A percentile compares a stretch with the other conserved stretches of the same genome.
Evolutionary conservation across 1,140 invertebrate genomes (phyloP).

Genomic region (Stegodyphus dumicola): DNA sequence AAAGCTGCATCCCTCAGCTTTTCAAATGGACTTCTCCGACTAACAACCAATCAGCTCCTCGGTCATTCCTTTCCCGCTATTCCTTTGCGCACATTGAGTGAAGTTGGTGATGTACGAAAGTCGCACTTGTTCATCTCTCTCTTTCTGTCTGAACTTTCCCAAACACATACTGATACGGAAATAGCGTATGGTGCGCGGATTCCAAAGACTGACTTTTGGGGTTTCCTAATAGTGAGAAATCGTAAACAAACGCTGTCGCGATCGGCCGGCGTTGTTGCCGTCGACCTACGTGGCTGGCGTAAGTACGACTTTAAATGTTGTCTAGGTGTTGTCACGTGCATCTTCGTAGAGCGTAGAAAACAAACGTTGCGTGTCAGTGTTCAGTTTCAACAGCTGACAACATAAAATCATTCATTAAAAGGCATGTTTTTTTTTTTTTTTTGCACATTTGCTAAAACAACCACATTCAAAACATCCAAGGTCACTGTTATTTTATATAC

Average conservation of each 20-base stretch:
- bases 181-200: no score
- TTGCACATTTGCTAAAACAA: no score
- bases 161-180: no score
- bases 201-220: neutral
- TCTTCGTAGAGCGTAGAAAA: neutral
- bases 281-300: neutral
- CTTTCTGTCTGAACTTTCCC: neutral
- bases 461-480: no score
- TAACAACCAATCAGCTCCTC: neutral
- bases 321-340: neutral
- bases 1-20: neutral
- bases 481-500: no score
- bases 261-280: neutral
- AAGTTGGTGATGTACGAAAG: neutral
- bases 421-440: no score
- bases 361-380: no score
- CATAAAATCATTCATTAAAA: no score
- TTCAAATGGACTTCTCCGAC: constrained; percentile 12
- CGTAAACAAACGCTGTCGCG: neutral
- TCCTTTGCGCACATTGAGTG: constrained; percentile 18
- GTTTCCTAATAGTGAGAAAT: neutral
- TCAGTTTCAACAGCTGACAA: no score
- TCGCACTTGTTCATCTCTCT: neutral
- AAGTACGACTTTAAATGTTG: neutral
- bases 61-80: neutral